Conservation (phyloP, 2,888 invertebrate species). For the Mythimna pallens region DNA sequence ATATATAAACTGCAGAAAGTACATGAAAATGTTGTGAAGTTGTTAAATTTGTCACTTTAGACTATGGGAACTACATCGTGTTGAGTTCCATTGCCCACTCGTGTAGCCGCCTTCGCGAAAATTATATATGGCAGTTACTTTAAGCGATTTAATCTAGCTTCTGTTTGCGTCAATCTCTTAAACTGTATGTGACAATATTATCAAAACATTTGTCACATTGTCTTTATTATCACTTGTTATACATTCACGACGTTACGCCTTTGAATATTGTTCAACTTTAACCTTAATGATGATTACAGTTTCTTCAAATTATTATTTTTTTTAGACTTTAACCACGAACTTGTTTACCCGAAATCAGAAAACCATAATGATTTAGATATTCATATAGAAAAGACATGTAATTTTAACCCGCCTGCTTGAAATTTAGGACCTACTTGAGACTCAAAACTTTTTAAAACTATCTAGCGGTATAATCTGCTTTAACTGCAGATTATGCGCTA, state of each 20-base stretch:
- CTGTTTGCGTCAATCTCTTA: constrained; percentile 47
- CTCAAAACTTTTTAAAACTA: not conserved
- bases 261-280: constrained; percentile 42
- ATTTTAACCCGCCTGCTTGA: not conserved
- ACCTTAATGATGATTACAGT: constrained; percentile 38
- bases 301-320: constrained; percentile 41
- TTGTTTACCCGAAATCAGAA: constrained; percentile 15
- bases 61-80: constrained; percentile 34
- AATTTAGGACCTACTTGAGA: constrained; percentile 1
- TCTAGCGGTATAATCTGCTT: constrained; percentile 20
- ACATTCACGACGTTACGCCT: constrained; percentile 29
- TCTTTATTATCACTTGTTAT: constrained; percentile 40
- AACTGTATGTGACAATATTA: constrained; percentile 46
- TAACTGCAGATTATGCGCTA: not conserved
- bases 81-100: constrained; percentile 35
- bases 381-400: not conserved
- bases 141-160: constrained; percentile 39
- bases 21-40: constrained; percentile 38
- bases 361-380: not conserved
- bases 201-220: constrained; percentile 48
- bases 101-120: constrained; percentile 29
- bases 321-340: constrained; percentile 21
- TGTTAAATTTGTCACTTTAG: constrained; percentile 55
- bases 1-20: constrained; percentile 43
- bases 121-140: constrained; percentile 31